Conservation (phyloP, 2,888 invertebrate genomes). For the Fragum sueziense region DNA sequence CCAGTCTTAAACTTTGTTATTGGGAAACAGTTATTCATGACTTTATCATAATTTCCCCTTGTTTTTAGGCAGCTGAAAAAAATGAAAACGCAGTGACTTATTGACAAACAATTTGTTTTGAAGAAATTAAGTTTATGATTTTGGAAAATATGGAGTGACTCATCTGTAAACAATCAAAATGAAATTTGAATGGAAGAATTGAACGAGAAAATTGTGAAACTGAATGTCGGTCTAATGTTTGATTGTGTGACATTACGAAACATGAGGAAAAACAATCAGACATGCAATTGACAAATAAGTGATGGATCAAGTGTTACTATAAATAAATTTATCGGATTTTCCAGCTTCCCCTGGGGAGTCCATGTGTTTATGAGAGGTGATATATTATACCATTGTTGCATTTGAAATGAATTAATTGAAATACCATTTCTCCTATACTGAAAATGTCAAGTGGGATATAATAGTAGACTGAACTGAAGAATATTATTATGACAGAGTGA, state of each 20-base stretch:
- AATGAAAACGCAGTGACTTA: not conserved
- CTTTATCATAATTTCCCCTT: too few species aligned
- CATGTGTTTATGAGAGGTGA: too few species aligned
- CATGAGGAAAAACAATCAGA: constrained; percentile 1
- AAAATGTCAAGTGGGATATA: too few species aligned
- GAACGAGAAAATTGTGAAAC: not conserved
- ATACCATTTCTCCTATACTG: too few species aligned
- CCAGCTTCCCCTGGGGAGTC: not conserved
- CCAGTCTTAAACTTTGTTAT: too few species aligned
- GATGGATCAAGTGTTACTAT: constrained; percentile 17
- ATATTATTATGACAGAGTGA: too few species aligned
- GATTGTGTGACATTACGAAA: not conserved
- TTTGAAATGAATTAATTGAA: too few species aligned
- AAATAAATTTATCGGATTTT: constrained; percentile 7
- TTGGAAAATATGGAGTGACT: not conserved
- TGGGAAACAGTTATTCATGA: too few species aligned
- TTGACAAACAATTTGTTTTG: not conserved
- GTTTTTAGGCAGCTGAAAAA: not conserved
- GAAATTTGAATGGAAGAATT: constrained; percentile 13
- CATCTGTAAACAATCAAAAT: constrained; percentile 2
- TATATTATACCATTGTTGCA: too few species aligned
- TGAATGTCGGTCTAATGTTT: not conserved
- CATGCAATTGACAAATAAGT: constrained; percentile 15
- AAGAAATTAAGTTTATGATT: not conserved
- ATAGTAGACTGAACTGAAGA: too few species aligned